Base-by-base conservation (phyloP, 92 coral and sea anemone genomes). In the Heteractis magnifica region DNA sequence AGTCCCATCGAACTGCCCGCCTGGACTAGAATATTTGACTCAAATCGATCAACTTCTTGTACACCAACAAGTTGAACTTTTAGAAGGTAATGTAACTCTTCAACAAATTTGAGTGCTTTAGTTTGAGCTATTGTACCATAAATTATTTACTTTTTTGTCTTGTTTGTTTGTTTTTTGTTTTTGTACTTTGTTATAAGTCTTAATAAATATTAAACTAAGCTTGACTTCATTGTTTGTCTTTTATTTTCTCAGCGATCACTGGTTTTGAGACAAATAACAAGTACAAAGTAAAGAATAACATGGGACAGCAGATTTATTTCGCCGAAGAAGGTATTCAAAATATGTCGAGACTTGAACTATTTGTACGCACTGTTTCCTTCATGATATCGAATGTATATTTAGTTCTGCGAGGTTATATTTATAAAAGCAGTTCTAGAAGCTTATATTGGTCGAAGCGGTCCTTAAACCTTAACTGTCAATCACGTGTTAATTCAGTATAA, bases 291-390 rank as follows among this genome's bases (percentile, higher is more conserved):
- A 87, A 78, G 41, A 97, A 97, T 65, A 92, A 92, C 74, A 81
- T 97, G 65, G 99, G 99, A 15, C 99, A 97, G 71, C 98, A 97
- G 86, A 90, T 97, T n/a, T 97, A 88, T 84, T 97, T 94, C 79
- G 99, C 99, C 0, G 92, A 98, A 5, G 99, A 97, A 89, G 98
- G 99, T 92, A 51, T 26, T 84, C 12, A 52, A 21, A 62, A 15
- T 48, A 65, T 65, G 3, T 34, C 44, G 1, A 34, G 3, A 34
- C 44, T 34, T 34, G 44, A 0, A 34, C 1, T n/a, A 14, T 65
- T 65, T 65, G 18, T 18, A 19, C 12, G 41, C 10, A 20, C 72
- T 65, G 8, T 59, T 65, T 65, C 72, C 72, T 65, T 16, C 19
- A 16, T 0, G 6, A 12, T 6, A 16, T 18, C 7, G 0, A n/a